Conservation (phyloP, 1,140 invertebrate species). For the Nebria ingens region DNA sequence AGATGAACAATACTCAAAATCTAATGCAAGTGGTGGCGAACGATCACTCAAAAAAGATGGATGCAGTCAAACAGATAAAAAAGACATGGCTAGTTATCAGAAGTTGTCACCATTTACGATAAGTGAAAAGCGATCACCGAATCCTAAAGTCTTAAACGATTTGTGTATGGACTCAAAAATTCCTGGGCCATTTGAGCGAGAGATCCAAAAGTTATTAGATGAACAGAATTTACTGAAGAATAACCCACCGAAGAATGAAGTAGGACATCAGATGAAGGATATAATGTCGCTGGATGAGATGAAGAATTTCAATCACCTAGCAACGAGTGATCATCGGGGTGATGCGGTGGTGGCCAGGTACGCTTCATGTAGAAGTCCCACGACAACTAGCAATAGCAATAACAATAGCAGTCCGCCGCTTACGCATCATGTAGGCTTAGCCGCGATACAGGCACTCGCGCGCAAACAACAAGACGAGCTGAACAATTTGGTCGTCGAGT, state of each 20-base stretch:
- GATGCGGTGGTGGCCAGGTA: slow-evolving; percentile 16
- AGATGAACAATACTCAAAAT: slow-evolving; percentile 39
- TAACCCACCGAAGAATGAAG: slow-evolving; percentile 44
- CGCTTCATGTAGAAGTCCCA: slow-evolving; percentile 12
- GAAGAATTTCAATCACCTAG: slow-evolving; percentile 27
- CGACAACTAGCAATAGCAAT: slow-evolving; percentile 29
- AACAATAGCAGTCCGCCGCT: slow-evolving; percentile 43
- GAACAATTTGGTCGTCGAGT: slow-evolving; percentile 11
- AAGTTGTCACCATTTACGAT: slow-evolving; percentile 36
- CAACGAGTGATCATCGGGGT: slow-evolving; percentile 13
- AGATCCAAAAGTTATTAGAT: slow-evolving; percentile 61
- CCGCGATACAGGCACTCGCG: slow-evolving; percentile 49
- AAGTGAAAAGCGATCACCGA: slow-evolving; percentile 35
- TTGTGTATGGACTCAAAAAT: slow-evolving; percentile 26
- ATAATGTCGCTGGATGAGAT: slow-evolving; percentile 28
- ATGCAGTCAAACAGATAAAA: slow-evolving; percentile 52
- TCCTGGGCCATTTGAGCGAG: slow-evolving; percentile 53
- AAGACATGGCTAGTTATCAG: slow-evolving; percentile 36
- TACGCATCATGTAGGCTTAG: slow-evolving; percentile 47
- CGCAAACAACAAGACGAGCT: slow-evolving; percentile 32
- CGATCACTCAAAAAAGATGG: slow-evolving; percentile 47
- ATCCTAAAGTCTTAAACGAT: slow-evolving; percentile 38
- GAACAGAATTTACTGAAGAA: slow-evolving; percentile 52
- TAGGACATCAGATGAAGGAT: slow-evolving; percentile 41
- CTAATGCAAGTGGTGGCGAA: slow-evolving; percentile 38